Evolutionary conservation across 2,797 vertebrate genomes (phyloP), one percentile per base, ranked within the genome.

Genomic region (Rallus crepitans): DNA sequence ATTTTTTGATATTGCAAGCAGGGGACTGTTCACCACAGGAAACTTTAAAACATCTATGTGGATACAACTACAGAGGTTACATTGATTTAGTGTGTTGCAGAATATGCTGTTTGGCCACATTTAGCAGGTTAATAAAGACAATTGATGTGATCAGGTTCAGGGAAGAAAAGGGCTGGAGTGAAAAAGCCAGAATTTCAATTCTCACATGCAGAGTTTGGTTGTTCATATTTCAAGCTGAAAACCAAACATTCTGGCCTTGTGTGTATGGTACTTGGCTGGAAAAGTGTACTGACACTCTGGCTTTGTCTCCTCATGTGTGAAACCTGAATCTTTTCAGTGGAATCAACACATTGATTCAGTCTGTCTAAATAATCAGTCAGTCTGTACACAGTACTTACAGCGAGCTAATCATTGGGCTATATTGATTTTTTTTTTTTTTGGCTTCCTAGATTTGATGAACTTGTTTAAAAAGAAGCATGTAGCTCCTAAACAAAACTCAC

Each of bases 91-190:
- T 82, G 12, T 45, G 39, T 94, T 82, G 73, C 57, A 92, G 55
- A 87, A 77, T 72, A 53, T 75, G 40, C 86, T 82, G 39, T 70
- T 93, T 80, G 30, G 56, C 33, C 28, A 27, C 70, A 78, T 73
- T 89, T 94, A 89, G 33, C 57, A 82, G 77, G 40, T 82, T 93
- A 91, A 76, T 87, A 61, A 37, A 82, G 53, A 40, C 27, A 81
- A 76, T 30, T 35, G 37, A 77, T 82, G 76, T 82, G 39, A 16
- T 84, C 65, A 57, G 71, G 42, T 53, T 89, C 75, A 81, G 33
- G 45, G 65, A 11, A 70, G 56, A 80, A 82, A 63, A 81, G n/a
- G 52, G 35, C 77, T 90, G 72, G 48, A 66, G 21, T 15, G 28
- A 80, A 90, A 33, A 53, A 70, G 31, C 5, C 52, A 60, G 52